Conservation (phyloP, 1,140 invertebrate species). For the Caligus rogercresseyi region DNA sequence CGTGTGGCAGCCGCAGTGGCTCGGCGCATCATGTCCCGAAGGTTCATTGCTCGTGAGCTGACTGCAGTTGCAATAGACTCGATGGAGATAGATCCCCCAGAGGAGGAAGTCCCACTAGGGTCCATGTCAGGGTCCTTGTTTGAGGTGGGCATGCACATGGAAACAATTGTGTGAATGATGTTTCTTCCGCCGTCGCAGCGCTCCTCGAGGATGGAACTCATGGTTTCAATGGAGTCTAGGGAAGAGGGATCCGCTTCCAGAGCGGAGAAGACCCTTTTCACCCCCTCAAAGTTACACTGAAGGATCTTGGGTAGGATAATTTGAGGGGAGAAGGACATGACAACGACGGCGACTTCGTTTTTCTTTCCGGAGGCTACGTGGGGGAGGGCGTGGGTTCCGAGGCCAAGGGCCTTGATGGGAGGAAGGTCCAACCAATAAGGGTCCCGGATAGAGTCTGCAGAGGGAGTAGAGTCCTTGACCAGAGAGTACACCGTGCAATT, state of each 20-base stretch:
- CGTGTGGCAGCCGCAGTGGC: slow-evolving; percentile 31
- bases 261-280: slow-evolving; percentile 27
- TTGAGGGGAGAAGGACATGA: slow-evolving; percentile 63
- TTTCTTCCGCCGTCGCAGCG: slow-evolving; percentile 92
- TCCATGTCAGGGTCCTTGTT: slow-evolving; percentile 47
- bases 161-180: slow-evolving; percentile 84
- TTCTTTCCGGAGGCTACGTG: slow-evolving; percentile 35
- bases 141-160: slow-evolving; percentile 76
- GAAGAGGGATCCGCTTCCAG: slow-evolving; percentile 10
- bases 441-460: slow-evolving; percentile 52
- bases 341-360: slow-evolving; percentile 71
- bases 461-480: slow-evolving; percentile 79
- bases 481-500: slow-evolving; percentile 85
- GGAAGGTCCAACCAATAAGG: slow-evolving; percentile 81
- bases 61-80: slow-evolving; percentile 35
- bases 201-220: slow-evolving; percentile 43
- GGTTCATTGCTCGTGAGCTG: slow-evolving; percentile 32
- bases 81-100: slow-evolving; percentile 28
- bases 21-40: slow-evolving; percentile 48
- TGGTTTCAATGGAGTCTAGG: neutral
- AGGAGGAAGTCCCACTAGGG: slow-evolving; percentile 20
- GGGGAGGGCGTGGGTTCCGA: slow-evolving; percentile 51
- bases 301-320: slow-evolving; percentile 72
- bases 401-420: slow-evolving; percentile 61
- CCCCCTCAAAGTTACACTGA: slow-evolving; percentile 70